Evolutionary conservation across 37 sponge, comb jelly and placozoan genomes (phyloP), one percentile per base, ranked within the genome.

Genomic region (Haliclona indistincta): DNA sequence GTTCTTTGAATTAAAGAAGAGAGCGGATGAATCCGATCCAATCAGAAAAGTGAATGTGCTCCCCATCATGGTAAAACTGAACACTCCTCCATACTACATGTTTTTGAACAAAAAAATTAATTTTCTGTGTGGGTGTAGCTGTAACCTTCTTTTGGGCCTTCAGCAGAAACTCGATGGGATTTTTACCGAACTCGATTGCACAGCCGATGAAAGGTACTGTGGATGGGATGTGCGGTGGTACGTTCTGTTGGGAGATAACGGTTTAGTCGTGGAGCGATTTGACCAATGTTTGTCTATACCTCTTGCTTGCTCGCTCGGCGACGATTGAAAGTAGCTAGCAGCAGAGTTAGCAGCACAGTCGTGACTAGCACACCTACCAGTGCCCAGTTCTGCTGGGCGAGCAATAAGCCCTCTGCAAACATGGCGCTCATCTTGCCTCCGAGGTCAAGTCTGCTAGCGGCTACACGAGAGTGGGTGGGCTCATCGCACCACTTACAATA

Each of bases 61-160:
- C 17, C 95, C 95, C 32, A 94, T 72, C 91, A 94, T 91, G 23
- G 83, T 85, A 64, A 94, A 86, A 54, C 84, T 86, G 77, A 94
- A 94, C 25, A 94, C 81, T 40, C 67, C 67, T 15, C 95, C 95
- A 76, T 90, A 91, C 88, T 89, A 11, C 22, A 5, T 72, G 56
- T 67, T 13, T 17, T 38, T 11, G 53, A 20, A 20, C 17, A 49
- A 49, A 49, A 13, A 49, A 20, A 17, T 17, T 49, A 49, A 17
- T 49, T 13, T 17, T 20, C 53, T 20, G 17, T 13, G 17, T 49
- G 53, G 53, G 22, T 2, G 20, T 35, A 56, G 6, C 45, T 43
- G 32, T 20, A 42, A 91, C 92, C 84, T 86, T 79, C 20, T 64
- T 36, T 2, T 66, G 63, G 0, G 88, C 87, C 20, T 60, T 63